Percentiles rank a stretch among this genome's conserved stretches.
These are phyloP conservation scores for Ferrisia virgata DNA, from an alignment of 2,888 invertebrate genomes.

Conservation along the genomic window DNA sequence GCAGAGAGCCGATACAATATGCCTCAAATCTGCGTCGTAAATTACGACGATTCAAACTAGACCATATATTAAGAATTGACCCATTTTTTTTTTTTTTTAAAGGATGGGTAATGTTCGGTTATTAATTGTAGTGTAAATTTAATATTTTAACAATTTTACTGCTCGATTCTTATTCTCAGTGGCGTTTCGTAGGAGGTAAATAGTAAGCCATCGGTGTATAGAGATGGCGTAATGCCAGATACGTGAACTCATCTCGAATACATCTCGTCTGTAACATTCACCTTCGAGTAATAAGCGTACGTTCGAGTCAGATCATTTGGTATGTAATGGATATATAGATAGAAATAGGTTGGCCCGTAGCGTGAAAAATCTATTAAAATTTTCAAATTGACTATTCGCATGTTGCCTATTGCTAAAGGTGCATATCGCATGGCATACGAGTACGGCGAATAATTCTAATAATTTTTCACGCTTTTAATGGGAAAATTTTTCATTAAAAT, in stretches of 20 bases:
- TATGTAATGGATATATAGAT: no score
- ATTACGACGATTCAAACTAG: no score
- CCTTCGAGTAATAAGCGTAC: not conserved
- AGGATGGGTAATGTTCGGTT: not conserved
- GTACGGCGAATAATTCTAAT: not conserved
- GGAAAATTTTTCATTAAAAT: not conserved
- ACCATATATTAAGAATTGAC: no score
- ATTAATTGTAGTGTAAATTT: no score
- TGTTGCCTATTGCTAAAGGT: not conserved
- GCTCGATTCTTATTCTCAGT: not conserved
- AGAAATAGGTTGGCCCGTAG: no score
- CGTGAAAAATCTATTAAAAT: constrained; percentile 17
- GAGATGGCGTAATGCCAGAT: not conserved
- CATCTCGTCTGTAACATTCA: not conserved
- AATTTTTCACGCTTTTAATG: not conserved
- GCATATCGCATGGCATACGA: no score
- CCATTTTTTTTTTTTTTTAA: not conserved
- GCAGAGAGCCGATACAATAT: no score
- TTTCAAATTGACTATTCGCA: not conserved
- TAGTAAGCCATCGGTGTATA: not conserved
- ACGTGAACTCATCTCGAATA: not conserved
- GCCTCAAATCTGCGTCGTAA: no score
- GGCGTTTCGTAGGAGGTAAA: not conserved
- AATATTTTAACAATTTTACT: not conserved
- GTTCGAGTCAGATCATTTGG: not conserved